Evolutionary conservation across 2,888 invertebrate species (phyloP), one percentile per base, ranked within the genome.

Genomic region (Salpingus planirostris): DNA sequence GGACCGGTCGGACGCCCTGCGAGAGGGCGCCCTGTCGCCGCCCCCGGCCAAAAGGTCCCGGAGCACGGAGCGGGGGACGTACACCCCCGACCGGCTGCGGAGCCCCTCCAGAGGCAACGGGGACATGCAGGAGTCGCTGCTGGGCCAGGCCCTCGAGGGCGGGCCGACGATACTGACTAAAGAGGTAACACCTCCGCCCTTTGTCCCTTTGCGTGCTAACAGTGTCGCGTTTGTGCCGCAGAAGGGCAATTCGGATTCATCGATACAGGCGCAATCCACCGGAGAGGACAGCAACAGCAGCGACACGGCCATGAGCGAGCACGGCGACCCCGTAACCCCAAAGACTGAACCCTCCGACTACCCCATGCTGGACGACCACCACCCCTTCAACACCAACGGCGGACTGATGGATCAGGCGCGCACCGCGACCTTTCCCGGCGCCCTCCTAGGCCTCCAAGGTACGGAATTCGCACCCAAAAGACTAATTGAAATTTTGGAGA

Each of bases 201-300:
- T n/a, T n/a, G n/a, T n/a, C n/a, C n/a, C n/a, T n/a, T n/a, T n/a
- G n/a, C n/a, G n/a, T n/a, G n/a, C n/a, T n/a, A n/a, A n/a, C n/a
- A n/a, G n/a, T n/a, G n/a, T n/a, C n/a, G n/a, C n/a, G n/a, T n/a
- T n/a, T n/a, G n/a, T 26, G 15, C 36, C 36, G 12, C 39, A 64
- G 51, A 65, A 68, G 67, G 68, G 68, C 47, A 71, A 73, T 56
- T 70, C 71, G 33, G 76, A 76, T 48, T 70, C 70, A 38, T 73
- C 74, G 25, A 55, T 70, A 38, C 70, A 76, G 62, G 74, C 76
- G 30, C 80, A 80, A 60, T 80, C 80, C 43, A 77, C 83, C 23
- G 85, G 86, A 26, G 88, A 88, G 57, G 87, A 88, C 51, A 87
- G 86, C 43, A 79, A 78, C 58, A 86, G 87, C 41, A 85, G 86